Evolutionary conservation across 2,113 vertebrate genomes (phyloP).

Genomic region (Xenopus tropicalis): DNA sequence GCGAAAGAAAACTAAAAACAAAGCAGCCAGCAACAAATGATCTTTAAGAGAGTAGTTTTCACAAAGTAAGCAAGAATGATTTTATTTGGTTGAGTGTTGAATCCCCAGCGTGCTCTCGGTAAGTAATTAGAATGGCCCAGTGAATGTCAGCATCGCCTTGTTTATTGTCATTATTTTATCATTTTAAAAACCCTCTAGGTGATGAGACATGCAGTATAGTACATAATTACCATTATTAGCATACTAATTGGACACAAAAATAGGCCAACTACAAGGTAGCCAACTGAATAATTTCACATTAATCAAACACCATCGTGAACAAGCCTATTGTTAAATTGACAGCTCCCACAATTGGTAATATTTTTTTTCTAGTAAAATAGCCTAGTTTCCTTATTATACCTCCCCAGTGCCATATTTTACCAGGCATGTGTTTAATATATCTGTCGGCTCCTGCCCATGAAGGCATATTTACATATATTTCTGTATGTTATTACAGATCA

Average conservation of each 20-base stretch:
- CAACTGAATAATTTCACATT: conserved; percentile 87
- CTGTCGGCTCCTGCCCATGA: conserved; percentile 54
- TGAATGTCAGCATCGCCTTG: conserved; percentile 84
- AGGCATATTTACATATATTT: conserved; percentile 55
- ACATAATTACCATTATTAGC: conserved; percentile 91
- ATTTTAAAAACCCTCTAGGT: conserved; percentile 90
- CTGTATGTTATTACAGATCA: conserved; percentile 48
- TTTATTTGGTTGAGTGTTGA: conserved; percentile 72
- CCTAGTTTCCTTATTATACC: conserved; percentile 58
- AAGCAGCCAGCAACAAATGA: conserved; percentile 63
- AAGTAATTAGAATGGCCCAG: conserved; percentile 84
- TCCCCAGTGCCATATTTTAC: conserved; percentile 54
- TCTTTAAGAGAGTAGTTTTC: conserved; percentile 71
- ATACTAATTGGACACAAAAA: conserved; percentile 90
- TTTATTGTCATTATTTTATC: conserved; percentile 93
- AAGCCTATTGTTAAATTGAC: conserved; percentile 77
- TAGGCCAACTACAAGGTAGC: conserved; percentile 85
- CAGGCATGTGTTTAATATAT: conserved; percentile 54
- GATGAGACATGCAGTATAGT: conserved; percentile 84
- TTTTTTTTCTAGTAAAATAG: conserved; percentile 63
- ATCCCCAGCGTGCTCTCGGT: conserved; percentile 76
- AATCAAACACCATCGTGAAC: conserved; percentile 80
- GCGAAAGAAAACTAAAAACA: neutral
- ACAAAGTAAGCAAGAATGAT: conserved; percentile 73
- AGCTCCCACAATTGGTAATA: conserved; percentile 73